A percentile compares a stretch with the other conserved stretches of the same genome.
phyloP scores from a whole-genome alignment of 2,113 vertebrate genomes.

The Apeltes quadracus region DNA sequence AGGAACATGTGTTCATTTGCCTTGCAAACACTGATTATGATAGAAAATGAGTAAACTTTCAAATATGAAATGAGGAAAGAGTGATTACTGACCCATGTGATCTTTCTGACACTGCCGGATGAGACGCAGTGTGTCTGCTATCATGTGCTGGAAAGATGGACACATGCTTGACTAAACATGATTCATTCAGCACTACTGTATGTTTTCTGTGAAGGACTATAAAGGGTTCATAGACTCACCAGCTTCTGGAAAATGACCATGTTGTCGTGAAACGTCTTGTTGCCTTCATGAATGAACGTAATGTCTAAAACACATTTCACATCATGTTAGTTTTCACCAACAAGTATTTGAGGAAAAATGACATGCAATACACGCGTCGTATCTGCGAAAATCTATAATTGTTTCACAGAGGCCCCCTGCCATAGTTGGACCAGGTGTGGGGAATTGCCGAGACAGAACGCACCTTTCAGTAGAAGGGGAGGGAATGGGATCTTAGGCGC shows the following conservation, averaged over 20 bases:
- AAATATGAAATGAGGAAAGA: background rate
- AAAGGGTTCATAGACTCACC: slow-evolving; percentile 78
- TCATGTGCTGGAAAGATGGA: slow-evolving; percentile 87
- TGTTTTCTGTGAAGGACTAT: background rate
- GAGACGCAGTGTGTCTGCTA: slow-evolving; percentile 91
- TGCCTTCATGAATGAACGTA: slow-evolving; percentile 98
- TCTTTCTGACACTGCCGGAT: slow-evolving; percentile 92
- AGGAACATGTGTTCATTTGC: background rate
- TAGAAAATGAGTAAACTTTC: background rate
- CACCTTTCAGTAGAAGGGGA: slow-evolving; percentile 97
- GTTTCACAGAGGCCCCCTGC: background rate
- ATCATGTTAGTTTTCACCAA: slow-evolving; percentile 6
- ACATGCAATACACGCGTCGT: background rate
- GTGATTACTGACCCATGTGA: slow-evolving; percentile 84
- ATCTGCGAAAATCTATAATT: background rate
- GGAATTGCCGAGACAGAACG: slow-evolving; percentile 11
- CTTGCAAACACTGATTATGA: background rate
- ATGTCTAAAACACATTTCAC: slow-evolving; percentile 82
- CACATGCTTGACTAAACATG: slow-evolving; percentile 8
- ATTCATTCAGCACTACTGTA: background rate
- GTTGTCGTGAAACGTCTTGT: slow-evolving; percentile 98
- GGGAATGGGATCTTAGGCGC: slow-evolving; percentile 98
- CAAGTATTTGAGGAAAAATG: background rate
- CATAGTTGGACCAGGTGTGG: background rate
- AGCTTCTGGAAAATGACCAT: slow-evolving; percentile 98